These are phyloP conservation scores for Atta cephalotes DNA, from an alignment of 1,140 invertebrate species.

Conservation along the genomic window DNA sequence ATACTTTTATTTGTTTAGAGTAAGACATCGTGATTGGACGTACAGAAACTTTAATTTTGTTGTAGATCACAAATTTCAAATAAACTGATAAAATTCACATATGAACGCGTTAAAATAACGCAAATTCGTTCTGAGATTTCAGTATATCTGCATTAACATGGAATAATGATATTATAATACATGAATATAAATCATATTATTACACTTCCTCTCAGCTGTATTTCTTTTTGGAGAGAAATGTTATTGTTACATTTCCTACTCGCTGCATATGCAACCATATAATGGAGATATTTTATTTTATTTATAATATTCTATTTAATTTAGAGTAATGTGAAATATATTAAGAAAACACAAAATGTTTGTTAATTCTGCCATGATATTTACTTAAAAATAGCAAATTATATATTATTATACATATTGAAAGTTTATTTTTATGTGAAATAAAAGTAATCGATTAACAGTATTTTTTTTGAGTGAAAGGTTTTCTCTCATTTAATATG, in stretches of 20 bases:
- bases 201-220: neutral
- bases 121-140: conserved; percentile 6
- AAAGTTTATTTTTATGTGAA: conserved; percentile 8
- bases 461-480: neutral
- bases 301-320: neutral
- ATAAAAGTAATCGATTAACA: neutral
- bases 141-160: neutral
- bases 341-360: conserved; percentile 11
- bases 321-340: conserved; percentile 13
- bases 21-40: conserved; percentile 26
- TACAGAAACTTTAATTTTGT: conserved; percentile 45
- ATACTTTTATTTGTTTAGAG: conserved; percentile 55
- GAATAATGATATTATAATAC: neutral
- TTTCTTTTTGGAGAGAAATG: conserved; percentile 40
- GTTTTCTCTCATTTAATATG: neutral
- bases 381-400: neutral
- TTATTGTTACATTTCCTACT: conserved; percentile 50
- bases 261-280: neutral
- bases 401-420: neutral
- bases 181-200: conserved; percentile 32
- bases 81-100: neutral
- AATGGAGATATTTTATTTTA: neutral
- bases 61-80: neutral
- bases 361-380: neutral
- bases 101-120: conserved; percentile 35